A percentile compares a stretch with the other conserved stretches of the same genome.
phyloP scores from a whole-genome alignment of 2,888 invertebrate species.

The Boloria selene region DNA sequence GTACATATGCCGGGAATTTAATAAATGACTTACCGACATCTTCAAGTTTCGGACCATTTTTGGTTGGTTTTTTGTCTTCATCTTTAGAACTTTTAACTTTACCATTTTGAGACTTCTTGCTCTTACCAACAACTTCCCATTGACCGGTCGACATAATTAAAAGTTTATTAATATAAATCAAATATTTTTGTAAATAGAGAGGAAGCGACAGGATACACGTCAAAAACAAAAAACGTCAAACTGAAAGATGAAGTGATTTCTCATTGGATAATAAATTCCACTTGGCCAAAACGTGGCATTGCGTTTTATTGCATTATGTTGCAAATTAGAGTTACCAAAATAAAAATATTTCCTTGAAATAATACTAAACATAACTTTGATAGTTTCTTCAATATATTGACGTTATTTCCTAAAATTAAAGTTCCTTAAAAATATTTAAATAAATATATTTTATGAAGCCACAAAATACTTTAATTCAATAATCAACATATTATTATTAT shows the following conservation, averaged over 20 bases:
- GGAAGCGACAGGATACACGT: slow-evolving; percentile 75
- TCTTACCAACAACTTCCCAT: slow-evolving; percentile 88
- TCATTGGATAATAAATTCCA: slow-evolving; percentile 72
- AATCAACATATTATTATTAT: too few species aligned
- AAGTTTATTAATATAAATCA: slow-evolving; percentile 40
- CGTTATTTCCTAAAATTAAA: too few species aligned
- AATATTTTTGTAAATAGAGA: slow-evolving; percentile 66
- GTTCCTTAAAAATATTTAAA: too few species aligned
- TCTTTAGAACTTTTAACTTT: slow-evolving; percentile 77
- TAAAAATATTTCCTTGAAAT: slow-evolving; percentile 13
- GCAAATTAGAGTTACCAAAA: slow-evolving; percentile 21
- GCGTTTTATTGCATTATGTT: slow-evolving; percentile 30
- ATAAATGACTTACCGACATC: slow-evolving; percentile 85
- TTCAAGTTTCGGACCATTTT: slow-evolving; percentile 87
- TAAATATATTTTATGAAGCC: too few species aligned
- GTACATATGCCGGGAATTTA: not conserved
- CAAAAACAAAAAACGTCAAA: slow-evolving; percentile 68
- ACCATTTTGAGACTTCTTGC: slow-evolving; percentile 82
- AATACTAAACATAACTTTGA: not conserved
- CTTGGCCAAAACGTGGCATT: slow-evolving; percentile 76
- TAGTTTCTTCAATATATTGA: not conserved
- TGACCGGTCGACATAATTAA: slow-evolving; percentile 80
- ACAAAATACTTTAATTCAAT: too few species aligned
- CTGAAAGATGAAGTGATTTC: slow-evolving; percentile 48
- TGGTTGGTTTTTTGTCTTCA: slow-evolving; percentile 83